Base-by-base conservation (phyloP, 2,113 vertebrate species). In the Calypte anna region DNA sequence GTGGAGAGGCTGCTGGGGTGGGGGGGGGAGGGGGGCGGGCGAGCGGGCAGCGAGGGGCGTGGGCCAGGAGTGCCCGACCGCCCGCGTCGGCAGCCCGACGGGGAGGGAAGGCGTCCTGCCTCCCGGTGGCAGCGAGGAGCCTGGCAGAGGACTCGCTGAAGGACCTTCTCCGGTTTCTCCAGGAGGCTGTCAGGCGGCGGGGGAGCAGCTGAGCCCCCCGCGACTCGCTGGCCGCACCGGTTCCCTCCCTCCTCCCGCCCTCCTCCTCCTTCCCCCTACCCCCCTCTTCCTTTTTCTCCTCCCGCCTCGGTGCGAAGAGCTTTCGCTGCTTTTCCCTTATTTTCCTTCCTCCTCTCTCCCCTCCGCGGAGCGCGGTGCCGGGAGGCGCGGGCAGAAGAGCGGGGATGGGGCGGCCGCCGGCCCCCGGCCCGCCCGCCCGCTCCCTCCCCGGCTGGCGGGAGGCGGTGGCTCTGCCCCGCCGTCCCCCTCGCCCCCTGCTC, bases 121-220 rank as follows among this genome's bases (percentile, higher is more conserved):
- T 48, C 66, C 76, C 94, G 48, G 57, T 44, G 96, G 81, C 76
- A 53, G 63, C 89, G 50, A 33, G 30, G 21, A 90, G 70, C 76
- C 89, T 31, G 79, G 38, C 76, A 55, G 61, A 91, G 93, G 94
- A 91, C 92, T 94, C 91, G 28, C 50, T 89, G 66, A 92, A 90
- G 96, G 90, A 82, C 69, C 92, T 90, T 91, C 92, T 94, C 91
- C 67, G 30, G 70, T 96, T 94, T 96, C 92, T 86, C 82, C 78
- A 74, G 93, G 58, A 91, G 90, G 90, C 85, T 76, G 87, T 28
- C 68, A 84, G 94, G 88, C 85, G 72, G 88, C 33, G 87, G 73
- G 92, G 82, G 84, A 76, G 74, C 68, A 76, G 74, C 68, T 18
- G 62, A 94, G 84, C 68, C 77, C 81, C 92, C 57, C 44, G 80